Base-by-base conservation (phyloP, 2,113 vertebrate genomes). In the Pedionomus torquatus region DNA sequence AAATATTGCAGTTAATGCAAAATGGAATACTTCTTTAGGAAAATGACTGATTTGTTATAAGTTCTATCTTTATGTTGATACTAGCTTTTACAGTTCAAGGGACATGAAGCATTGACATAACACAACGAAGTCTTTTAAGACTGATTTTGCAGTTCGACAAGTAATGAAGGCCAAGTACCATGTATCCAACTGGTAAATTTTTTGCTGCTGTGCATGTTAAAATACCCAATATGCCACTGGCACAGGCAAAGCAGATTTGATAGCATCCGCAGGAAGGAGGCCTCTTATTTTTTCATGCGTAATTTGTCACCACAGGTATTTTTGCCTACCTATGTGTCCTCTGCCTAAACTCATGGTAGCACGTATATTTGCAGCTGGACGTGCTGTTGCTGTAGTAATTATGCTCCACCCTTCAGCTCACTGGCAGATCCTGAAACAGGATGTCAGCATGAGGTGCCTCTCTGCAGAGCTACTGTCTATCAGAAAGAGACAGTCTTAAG, bases 351-450 rank as follows among this genome's bases (percentile, higher is more conserved):
- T 83, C 94, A 58, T 12, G 43, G 85, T 9, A 95, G 91, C 95
- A 96, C 85, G 91, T 90, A 97, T 79, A 5, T 95, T 80, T 89
- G 84, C 78, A 91, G 96, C 95, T 76, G 90, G 87, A 95, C 84
- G 88, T 97, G 96, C 94, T 95, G 96, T 95, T 97, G 95, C 96
- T 97, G 93, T 93, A 94, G 96, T 49, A 95, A 96, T 96, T 54
- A 0, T 48, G 63, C 91, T 83, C 92, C 89, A 69, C 89, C 84
- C 69, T 80, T 68, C 64, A 55, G 69, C 68, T 90, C 63, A n/a
- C 89, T 92, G 95, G 93, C 97, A 97, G 87, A 94, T 84, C 83
- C 96, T 95, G 89, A 94, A 96, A 95, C 93, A 94, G 95, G 91
- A 95, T 95, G 89, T 95, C 79, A 93, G 79, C 64, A 37, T 64